These are phyloP conservation scores for Caenorhabditis brenneri DNA, from an alignment of 1,140 invertebrate genomes.

Conservation along the genomic window DNA sequence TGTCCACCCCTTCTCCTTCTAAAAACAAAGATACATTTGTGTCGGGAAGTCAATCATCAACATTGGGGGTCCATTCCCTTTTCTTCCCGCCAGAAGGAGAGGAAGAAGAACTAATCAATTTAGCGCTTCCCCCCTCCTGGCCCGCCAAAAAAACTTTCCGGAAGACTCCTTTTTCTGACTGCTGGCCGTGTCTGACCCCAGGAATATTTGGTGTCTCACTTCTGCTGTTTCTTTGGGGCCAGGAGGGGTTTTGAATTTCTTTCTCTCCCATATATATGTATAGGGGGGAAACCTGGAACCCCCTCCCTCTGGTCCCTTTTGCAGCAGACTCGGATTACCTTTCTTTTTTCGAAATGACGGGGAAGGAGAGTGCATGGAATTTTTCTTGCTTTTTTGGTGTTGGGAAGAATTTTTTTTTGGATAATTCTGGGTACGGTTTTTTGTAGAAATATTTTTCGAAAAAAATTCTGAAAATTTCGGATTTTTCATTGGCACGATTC, in stretches of 20 bases:
- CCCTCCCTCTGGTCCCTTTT: too few relatives aligned
- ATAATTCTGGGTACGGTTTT: too few relatives aligned
- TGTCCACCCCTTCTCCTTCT: too few relatives aligned
- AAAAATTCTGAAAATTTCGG: too few relatives aligned
- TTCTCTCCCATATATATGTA: neutral
- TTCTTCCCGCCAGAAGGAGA: neutral
- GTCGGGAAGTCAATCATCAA: constrained; percentile 17
- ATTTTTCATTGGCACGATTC: too few relatives aligned
- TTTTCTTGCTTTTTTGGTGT: neutral
- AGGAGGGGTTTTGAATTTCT: constrained; percentile 2
- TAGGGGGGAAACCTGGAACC: neutral
- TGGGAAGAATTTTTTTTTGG: neutral
- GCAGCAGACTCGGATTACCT: constrained; percentile 2
- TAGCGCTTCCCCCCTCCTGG: constrained; percentile 3
- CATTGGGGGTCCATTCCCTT: neutral
- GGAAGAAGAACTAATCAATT: neutral
- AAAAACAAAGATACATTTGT: neutral
- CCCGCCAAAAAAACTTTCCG: neutral
- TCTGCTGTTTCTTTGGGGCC: neutral
- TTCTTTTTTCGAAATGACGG: too few relatives aligned
- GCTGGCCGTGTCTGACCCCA: too few relatives aligned
- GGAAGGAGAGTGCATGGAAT: too few relatives aligned
- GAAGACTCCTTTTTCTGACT: too few relatives aligned
- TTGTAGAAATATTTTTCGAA: too few relatives aligned
- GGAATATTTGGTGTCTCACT: neutral